These are phyloP conservation scores for Mormyrops boulengeri DNA, from an alignment of 2,797 vertebrate species.

Conservation along the genomic window DNA sequence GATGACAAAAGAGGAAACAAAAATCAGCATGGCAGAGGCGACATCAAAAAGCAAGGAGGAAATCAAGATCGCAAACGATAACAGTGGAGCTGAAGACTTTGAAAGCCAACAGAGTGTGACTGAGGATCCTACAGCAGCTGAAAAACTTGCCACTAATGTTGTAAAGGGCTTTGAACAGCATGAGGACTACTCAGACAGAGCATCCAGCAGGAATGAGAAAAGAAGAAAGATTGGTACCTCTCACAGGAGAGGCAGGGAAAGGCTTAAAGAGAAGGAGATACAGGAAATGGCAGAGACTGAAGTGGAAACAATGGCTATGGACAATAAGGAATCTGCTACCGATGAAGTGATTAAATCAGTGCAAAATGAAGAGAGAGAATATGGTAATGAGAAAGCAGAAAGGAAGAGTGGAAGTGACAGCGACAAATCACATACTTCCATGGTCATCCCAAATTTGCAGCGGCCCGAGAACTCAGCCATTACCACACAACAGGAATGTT, in stretches of 20 bases:
- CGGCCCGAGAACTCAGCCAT: conserved; percentile 24
- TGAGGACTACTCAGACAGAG: conserved; percentile 18
- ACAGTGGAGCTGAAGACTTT: conserved; percentile 1
- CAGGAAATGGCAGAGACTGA: not conserved
- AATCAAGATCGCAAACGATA: not conserved
- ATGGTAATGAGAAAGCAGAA: not conserved
- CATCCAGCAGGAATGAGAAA: conserved; percentile 32
- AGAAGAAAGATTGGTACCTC: conserved; percentile 53
- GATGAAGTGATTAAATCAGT: not conserved
- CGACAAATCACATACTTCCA: not conserved
- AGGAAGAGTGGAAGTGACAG: not conserved
- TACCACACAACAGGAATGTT: conserved; percentile 29
- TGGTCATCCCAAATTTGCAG: not conserved
- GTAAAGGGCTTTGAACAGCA: conserved; percentile 12
- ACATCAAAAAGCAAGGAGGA: conserved; percentile 19
- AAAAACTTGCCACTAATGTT: conserved; percentile 21
- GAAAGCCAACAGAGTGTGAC: conserved; percentile 8
- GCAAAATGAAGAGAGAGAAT: not conserved
- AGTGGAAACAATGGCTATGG: not conserved
- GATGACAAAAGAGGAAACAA: not conserved
- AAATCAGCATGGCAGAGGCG: not conserved
- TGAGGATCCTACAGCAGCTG: conserved; percentile 18
- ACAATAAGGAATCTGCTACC: not conserved
- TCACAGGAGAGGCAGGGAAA: conserved; percentile 36
- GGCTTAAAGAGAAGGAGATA: conserved; percentile 7